Percentiles rank a stretch among this genome's conserved stretches.
These are phyloP conservation scores for Empidonax alnorum DNA, from an alignment of 2,113 vertebrate genomes.

Conservation along the genomic window DNA sequence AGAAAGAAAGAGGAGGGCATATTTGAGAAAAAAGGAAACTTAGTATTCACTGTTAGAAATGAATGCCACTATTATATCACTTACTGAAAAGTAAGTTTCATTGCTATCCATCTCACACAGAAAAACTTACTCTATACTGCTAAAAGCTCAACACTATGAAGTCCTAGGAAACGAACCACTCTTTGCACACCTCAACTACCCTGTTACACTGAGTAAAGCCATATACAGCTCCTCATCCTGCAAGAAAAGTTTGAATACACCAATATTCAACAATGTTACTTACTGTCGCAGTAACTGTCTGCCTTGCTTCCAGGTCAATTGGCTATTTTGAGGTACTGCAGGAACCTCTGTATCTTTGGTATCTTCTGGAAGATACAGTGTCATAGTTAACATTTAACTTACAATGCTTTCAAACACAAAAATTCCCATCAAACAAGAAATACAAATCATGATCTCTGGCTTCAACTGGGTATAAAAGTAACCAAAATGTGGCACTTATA, in stretches of 20 bases:
- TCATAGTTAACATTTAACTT: neutral
- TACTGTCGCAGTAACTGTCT: conserved; percentile 97
- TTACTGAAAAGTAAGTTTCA: neutral
- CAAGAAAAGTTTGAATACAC: neutral
- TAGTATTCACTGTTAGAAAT: neutral
- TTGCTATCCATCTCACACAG: rapidly evolving
- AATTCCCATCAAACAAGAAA: neutral
- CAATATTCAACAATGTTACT: conserved; percentile 69
- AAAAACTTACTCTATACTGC: neutral
- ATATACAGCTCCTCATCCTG: neutral
- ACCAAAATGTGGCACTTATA: neutral
- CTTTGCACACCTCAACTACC: neutral
- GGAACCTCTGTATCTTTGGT: conserved; percentile 97
- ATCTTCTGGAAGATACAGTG: conserved; percentile 83
- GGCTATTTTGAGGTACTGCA: conserved; percentile 93
- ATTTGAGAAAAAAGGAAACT: neutral
- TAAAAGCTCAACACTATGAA: neutral
- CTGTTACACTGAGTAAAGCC: neutral
- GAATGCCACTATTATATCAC: rapidly evolving
- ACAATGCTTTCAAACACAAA: neutral
- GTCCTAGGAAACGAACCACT: neutral
- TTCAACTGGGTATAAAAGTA: neutral
- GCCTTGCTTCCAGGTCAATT: conserved; percentile 98
- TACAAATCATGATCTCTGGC: neutral
- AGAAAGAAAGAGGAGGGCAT: neutral